Evolutionary conservation across 2,888 invertebrate genomes (phyloP).

Genomic region (Encarsia formosa): DNA sequence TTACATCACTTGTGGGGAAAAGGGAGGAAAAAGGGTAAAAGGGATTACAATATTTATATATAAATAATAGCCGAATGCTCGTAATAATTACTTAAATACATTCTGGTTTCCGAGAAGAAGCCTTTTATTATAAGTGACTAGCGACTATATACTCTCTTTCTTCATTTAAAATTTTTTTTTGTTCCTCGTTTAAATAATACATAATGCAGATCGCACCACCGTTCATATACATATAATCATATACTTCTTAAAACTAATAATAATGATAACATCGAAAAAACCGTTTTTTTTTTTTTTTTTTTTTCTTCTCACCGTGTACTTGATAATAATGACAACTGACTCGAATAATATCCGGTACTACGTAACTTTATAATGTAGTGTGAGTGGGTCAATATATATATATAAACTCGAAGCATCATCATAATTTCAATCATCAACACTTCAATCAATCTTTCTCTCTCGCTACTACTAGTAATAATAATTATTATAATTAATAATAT

Average conservation of each 20-base stretch:
- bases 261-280: slow-evolving; percentile 31
- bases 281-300: not conserved
- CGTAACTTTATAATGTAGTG: slow-evolving; percentile 18
- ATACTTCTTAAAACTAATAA: slow-evolving; percentile 24
- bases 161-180: slow-evolving; percentile 22
- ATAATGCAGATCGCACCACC: too few relatives aligned
- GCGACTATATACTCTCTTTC: slow-evolving; percentile 31
- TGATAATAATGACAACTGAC: slow-evolving; percentile 23
- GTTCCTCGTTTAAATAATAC: slow-evolving; percentile 15
- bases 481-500: slow-evolving; percentile 29
- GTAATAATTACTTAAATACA: slow-evolving; percentile 47
- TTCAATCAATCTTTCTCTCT: slow-evolving; percentile 20
- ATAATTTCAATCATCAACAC: slow-evolving; percentile 20
- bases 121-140: slow-evolving; percentile 45
- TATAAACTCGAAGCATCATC: slow-evolving; percentile 35
- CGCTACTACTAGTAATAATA: slow-evolving; percentile 21
- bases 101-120: slow-evolving; percentile 45
- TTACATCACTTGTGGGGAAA: too few relatives aligned
- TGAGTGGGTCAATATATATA: too few relatives aligned
- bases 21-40: too few relatives aligned
- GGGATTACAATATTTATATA: too few relatives aligned
- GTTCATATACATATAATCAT: slow-evolving; percentile 17
- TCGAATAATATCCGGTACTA: slow-evolving; percentile 4
- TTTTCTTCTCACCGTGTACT: slow-evolving; percentile 15
- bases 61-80: slow-evolving; percentile 45